Evolutionary conservation across 2,797 vertebrate species (phyloP), one percentile per base, ranked within the genome.

Genomic region (Rallus crepitans): DNA sequence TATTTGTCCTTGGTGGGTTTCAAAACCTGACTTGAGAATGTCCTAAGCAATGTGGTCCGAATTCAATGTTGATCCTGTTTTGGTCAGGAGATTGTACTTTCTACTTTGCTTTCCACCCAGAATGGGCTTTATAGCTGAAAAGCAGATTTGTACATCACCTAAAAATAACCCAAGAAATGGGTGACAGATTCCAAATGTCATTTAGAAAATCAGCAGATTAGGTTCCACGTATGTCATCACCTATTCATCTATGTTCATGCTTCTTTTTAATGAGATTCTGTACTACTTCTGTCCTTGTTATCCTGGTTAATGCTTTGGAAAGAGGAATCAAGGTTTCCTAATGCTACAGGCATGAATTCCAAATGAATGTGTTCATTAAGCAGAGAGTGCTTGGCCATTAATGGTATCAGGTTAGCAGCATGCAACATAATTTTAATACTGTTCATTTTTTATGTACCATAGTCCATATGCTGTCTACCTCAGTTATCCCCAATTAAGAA

Each of bases 191-290:
- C 56, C 55, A 78, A 92, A 47, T 16, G 25, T 64, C 55, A 84
- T 84, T 94, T 87, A 87, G 69, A 90, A 73, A 94, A 60, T 9
- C 64, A 65, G 47, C 21, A 93, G 78, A 90, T 35, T 52, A 69
- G 8, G 6, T 47, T 90, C 30, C 15, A 28, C 10, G 2, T 17
- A 52, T 84, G 20, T 89, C 19, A 85, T 87, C 53, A 75, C 3
- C 10, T 84, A 27, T 63, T 94, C 53, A 56, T 82, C 27, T 17
- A 33, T 72, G 20, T 27, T 16, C 30, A 61, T 81, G 65, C 5
- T 72, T 82, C 31, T 92, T 61, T 47, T 45, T 48, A 57, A 77
- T 70, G 16, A 33, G 17, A 76, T 47, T 89, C 59, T 59, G 28
- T 68, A 64, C 42, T 63, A 75, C 4, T 73, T 63, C n/a, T 81